Base-by-base conservation (phyloP, 2,888 invertebrate species). In the Hyppa rectilinea region DNA sequence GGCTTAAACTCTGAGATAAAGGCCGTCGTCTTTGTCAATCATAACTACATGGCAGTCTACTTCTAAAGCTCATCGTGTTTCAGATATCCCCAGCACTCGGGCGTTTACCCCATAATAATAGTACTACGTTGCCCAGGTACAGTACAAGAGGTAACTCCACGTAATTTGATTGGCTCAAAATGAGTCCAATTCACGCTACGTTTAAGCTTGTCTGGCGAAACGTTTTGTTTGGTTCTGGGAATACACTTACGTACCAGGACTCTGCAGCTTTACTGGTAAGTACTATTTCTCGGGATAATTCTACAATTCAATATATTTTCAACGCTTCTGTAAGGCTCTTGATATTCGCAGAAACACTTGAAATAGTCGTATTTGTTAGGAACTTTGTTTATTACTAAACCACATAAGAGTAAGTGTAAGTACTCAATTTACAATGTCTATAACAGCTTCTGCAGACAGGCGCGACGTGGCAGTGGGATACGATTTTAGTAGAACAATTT, bases 311-410 rank as follows among this genome's bases (percentile, higher is more conserved):
- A 20, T 43, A 29, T 29, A 34, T 20, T 34, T 20, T 17, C n/a
- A 17, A 71, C 14, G 20, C 3, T 17, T 34, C 4, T 43, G 14
- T 7, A 9, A 23, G 45, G 31, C 47, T 47, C 23, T 45, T 31
- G 20, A 53, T 53, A 23, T 31, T 68, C 26, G 4, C 12, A 26
- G 58, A 40, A 56, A 56, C 40, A 58, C 29, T 49, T 31, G 23
- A 14, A 47, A 36, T 14, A 34, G 31, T 36, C 4, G n/a, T n/a
- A 5, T 40, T 58, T 62, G n/a, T 17, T 29, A 38, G 40, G n/a
- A 66, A 50, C 50, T 31, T 26, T 34, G 26, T 52, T 52, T 52
- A 36, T 68, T 45, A 20, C 6, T 36, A 23, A 1, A 36, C 5
- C 2, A n/a, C n/a, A n/a, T n/a, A n/a, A n/a, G n/a, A n/a, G n/a